Conservation (phyloP, 1,140 invertebrate genomes). For the Drosophila bocqueti region DNA sequence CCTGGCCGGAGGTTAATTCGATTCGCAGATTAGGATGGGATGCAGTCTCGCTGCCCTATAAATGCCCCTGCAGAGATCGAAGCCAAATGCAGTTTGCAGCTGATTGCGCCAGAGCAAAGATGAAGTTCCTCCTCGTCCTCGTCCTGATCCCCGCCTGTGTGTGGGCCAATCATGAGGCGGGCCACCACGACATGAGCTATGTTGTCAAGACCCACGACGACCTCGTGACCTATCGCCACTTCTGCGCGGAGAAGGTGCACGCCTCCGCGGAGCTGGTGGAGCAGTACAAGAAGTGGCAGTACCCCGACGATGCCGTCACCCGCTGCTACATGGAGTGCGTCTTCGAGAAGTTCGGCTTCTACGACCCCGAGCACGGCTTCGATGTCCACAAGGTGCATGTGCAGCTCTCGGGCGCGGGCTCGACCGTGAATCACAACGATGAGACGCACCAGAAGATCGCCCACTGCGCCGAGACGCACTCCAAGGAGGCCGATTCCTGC, state of each 20-base stretch:
- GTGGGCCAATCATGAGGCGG: constrained; percentile 43
- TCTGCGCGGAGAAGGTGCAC: constrained; percentile 61
- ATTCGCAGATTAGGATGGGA: not conserved
- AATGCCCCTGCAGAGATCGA: constrained; percentile 37
- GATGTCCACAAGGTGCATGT: constrained; percentile 77
- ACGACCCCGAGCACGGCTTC: constrained; percentile 72
- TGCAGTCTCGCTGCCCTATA: constrained; percentile 40
- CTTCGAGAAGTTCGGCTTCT: constrained; percentile 78
- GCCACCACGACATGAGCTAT: constrained; percentile 45
- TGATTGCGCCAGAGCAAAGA: constrained; percentile 25
- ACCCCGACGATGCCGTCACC: constrained; percentile 71
- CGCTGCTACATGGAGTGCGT: constrained; percentile 78
- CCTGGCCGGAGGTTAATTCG: constrained; percentile 32
- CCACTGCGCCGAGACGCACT: constrained; percentile 67
- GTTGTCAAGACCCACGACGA: constrained; percentile 74
- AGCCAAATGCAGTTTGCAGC: constrained; percentile 59
- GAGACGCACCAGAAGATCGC: constrained; percentile 69
- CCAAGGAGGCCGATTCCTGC: constrained; percentile 65
- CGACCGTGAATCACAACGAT: constrained; percentile 59
- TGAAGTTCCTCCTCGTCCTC: constrained; percentile 55
- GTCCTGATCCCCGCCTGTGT: constrained; percentile 35
- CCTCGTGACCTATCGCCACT: constrained; percentile 53
- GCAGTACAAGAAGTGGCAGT: constrained; percentile 76
- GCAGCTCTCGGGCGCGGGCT: constrained; percentile 57
- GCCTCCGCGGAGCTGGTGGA: constrained; percentile 61